Evolutionary conservation across 1,140 invertebrate genomes (phyloP).

Genomic region (Platyura marginata): DNA sequence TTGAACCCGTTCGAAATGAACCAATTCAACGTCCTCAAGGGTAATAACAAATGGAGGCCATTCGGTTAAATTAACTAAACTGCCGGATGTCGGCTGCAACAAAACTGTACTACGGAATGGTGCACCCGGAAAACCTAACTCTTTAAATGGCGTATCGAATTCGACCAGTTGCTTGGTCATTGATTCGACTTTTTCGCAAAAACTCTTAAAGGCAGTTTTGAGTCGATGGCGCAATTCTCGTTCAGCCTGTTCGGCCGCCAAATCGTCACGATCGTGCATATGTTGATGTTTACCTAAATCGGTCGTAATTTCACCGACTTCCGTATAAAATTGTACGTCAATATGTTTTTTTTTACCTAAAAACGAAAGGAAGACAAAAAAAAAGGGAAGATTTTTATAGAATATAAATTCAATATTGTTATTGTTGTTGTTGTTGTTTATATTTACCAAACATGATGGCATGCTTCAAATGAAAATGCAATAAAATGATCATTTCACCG

Average conservation of each 20-base stretch:
- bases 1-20: constrained; percentile 97
- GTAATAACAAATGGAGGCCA: constrained; percentile 99
- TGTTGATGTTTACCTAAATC: constrained; percentile 99
- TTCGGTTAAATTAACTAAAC: constrained; percentile 92
- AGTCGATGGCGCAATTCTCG: constrained; percentile 89
- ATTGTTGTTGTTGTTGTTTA: too few relatives aligned
- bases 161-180: constrained; percentile 96
- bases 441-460: constrained; percentile 90
- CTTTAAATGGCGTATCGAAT: constrained; percentile 96
- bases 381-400: too few relatives aligned
- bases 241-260: constrained; percentile 96
- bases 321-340: constrained; percentile 99
- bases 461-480: constrained; percentile 98
- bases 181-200: constrained; percentile 92
- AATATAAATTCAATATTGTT: too few relatives aligned
- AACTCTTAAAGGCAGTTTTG: constrained; percentile 94
- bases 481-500: constrained; percentile 97
- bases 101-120: constrained; percentile 91
- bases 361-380: too few relatives aligned
- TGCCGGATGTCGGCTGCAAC: constrained; percentile 91
- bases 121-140: constrained; percentile 94
- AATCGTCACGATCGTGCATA: constrained; percentile 98
- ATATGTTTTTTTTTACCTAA: constrained; percentile 88
- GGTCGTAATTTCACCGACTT: constrained; percentile 98
- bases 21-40: constrained; percentile 91